Base-by-base conservation (phyloP, 2,113 vertebrate genomes). In the Ceyx melanurus region DNA sequence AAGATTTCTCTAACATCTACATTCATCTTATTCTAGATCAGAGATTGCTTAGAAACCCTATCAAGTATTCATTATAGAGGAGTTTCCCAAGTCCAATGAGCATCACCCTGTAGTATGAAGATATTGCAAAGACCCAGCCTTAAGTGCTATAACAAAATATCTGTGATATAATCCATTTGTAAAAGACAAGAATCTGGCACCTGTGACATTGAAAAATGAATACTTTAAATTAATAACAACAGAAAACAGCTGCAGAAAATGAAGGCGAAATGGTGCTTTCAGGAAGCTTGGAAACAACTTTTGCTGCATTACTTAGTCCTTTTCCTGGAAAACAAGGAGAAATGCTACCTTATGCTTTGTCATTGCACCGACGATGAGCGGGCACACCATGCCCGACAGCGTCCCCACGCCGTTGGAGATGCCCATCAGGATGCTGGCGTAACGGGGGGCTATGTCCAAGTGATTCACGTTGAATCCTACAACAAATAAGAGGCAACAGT, bases 381-480 rank as follows among this genome's bases (percentile, higher is more conserved):
- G 99, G 86, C 99, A 99, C 82, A 99, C 98, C 99, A 99, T 99
- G 81, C 99, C 99, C 0, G 99, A 99, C 62, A 99, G 97, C 0
- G 99, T 99, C 31, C 99, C 99, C 72, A 99, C 99, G 0, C 99
- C 99, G 0, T 99, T 99, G 54, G 99, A 99, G 94, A 99, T 99
- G 4, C 99, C 99, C 99, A 99, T 99, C 90, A 99, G 98, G 92
- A 99, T 99, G 92, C 99, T 99, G 94, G 99, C 99, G 2, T 99
- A 99, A 51, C 99, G 98, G 6, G 99, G 99, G 48, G 99, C 99
- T 85, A 99, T 99, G 92, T 99, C 99, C 97, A 99, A 93, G 92
- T 99, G 99, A 90, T 99, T 99, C 67, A 99, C 99, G 4, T 99
- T 99, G 94, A 99, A 99, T 89, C 99, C 99, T 99, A 53, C n/a